phyloP scores from a whole-genome alignment of 2,113 vertebrate genomes.

The Etia nguti region DNA sequence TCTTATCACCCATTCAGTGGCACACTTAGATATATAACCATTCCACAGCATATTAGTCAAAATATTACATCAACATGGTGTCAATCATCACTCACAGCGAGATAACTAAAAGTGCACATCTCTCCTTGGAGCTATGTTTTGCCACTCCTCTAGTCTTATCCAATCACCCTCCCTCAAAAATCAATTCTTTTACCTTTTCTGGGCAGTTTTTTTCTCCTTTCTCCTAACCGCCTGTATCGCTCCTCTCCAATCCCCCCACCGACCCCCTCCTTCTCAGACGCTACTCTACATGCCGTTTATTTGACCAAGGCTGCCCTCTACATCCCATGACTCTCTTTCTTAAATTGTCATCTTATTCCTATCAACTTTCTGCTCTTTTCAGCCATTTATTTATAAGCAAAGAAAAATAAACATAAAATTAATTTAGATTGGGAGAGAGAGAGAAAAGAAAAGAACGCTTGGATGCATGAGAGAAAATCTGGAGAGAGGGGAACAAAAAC shows the following conservation, averaged over 20 bases:
- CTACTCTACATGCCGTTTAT: constrained; percentile 24
- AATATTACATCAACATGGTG: not conserved
- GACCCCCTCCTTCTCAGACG: not conserved
- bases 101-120: not conserved
- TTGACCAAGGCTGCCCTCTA: constrained; percentile 8
- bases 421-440: constrained; percentile 32
- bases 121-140: not conserved
- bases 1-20: not conserved
- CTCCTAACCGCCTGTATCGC: not conserved
- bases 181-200: not conserved
- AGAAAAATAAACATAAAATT: constrained; percentile 57
- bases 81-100: not conserved
- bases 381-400: constrained; percentile 60
- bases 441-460: not conserved
- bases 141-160: not conserved
- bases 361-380: constrained; percentile 24
- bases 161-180: not conserved
- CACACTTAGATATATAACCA: not conserved
- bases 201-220: not conserved
- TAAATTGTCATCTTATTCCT: constrained; percentile 37
- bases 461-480: constrained; percentile 7
- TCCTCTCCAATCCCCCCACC: not conserved
- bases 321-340: constrained; percentile 41
- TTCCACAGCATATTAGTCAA: constrained; percentile 2
- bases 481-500: constrained; percentile 11